A percentile compares a stretch with the other conserved stretches of the same genome.
These are phyloP conservation scores for Borostomias antarcticus DNA, from an alignment of 2,797 vertebrate species.

Conservation along the genomic window DNA sequence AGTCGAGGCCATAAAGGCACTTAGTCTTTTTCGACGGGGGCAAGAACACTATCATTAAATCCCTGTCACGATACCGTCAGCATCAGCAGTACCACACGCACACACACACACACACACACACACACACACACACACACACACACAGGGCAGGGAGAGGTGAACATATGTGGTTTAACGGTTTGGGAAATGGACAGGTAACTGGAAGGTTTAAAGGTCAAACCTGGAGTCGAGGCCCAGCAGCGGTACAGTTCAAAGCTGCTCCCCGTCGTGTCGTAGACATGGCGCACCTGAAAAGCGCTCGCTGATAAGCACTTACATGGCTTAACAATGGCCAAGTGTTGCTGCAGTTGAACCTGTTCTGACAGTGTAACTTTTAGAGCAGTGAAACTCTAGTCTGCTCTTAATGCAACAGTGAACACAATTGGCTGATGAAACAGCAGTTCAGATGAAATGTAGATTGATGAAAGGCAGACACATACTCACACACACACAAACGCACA, in stretches of 20 bases:
- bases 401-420: neutral
- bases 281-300: too few species aligned
- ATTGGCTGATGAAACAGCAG: neutral
- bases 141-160: neutral
- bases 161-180: neutral
- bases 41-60: slow-evolving; percentile 43
- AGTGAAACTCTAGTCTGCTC: too few species aligned
- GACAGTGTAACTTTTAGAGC: neutral
- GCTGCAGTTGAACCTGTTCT: neutral
- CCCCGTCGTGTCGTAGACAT: too few species aligned
- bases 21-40: slow-evolving; percentile 27
- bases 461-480: neutral
- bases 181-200: neutral
- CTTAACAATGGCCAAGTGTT: neutral
- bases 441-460: neutral
- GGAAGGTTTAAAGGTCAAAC: neutral
- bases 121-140: neutral
- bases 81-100: slow-evolving; percentile 30
- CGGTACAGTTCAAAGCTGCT: too few species aligned
- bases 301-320: neutral
- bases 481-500: too few species aligned
- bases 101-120: slow-evolving; percentile 7
- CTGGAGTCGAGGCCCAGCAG: neutral
- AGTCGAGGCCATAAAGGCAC: slow-evolving; percentile 27
- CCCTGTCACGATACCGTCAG: slow-evolving; percentile 14